Percentiles rank a stretch among this genome's conserved stretches.
These are phyloP conservation scores for Notamacropus eugenii DNA, from an alignment of 2,797 vertebrate species.

Conservation along the genomic window DNA sequence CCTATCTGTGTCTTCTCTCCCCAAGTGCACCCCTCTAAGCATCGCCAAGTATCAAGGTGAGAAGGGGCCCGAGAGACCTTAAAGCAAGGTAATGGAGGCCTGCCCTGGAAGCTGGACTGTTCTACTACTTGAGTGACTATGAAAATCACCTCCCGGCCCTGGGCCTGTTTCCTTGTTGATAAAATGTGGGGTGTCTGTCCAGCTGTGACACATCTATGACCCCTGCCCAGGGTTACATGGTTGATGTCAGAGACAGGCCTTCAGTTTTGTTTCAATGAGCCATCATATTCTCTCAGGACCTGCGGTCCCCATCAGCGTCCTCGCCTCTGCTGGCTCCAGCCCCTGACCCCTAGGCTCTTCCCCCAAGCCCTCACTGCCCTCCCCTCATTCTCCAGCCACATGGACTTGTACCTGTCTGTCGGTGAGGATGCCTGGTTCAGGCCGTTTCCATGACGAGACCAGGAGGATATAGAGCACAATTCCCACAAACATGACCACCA, in stretches of 20 bases:
- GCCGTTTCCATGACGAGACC: slow-evolving; percentile 90
- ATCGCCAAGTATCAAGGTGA: too few species aligned
- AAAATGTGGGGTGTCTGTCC: background rate
- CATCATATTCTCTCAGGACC: too few species aligned
- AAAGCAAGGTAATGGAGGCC: too few species aligned
- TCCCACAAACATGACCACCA: slow-evolving; percentile 90
- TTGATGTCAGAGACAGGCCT: too few species aligned
- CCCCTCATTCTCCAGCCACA: background rate
- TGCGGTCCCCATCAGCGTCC: background rate
- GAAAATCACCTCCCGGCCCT: background rate
- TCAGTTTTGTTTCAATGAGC: too few species aligned
- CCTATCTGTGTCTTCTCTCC: too few species aligned
- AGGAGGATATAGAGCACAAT: slow-evolving; percentile 90
- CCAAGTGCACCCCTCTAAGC: too few species aligned
- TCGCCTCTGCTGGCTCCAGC: background rate
- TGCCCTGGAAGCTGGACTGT: too few species aligned
- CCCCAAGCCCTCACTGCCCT: background rate
- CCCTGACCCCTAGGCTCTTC: background rate
- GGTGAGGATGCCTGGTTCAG: slow-evolving; percentile 74
- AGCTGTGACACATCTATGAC: background rate
- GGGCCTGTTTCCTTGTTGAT: too few species aligned
- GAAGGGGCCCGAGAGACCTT: too few species aligned
- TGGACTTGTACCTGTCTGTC: slow-evolving; percentile 80
- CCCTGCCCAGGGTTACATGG: too few species aligned
- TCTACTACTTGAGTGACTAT: background rate